These are phyloP conservation scores for Tokudaia tokunoshimensis DNA, from an alignment of 2,797 vertebrate species.

Conservation along the genomic window DNA sequence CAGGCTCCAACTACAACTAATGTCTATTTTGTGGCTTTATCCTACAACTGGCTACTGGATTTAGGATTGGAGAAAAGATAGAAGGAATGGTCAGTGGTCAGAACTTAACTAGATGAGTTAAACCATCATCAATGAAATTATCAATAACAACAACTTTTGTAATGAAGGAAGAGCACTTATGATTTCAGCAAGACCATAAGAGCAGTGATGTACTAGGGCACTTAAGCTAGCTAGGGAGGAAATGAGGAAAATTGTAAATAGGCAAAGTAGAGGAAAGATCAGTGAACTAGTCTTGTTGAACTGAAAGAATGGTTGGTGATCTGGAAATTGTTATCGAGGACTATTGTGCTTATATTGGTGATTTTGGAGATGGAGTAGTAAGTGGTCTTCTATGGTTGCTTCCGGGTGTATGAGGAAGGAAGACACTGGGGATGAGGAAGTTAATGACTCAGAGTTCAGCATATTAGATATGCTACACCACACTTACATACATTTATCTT, in stretches of 20 bases:
- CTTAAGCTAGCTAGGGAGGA: neutral
- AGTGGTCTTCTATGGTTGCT: neutral
- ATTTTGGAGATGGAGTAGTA: constrained; percentile 43
- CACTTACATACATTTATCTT: constrained; percentile 42
- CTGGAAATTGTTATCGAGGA: constrained; percentile 34
- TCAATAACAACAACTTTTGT: neutral
- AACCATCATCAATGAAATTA: neutral
- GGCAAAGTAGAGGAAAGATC: neutral
- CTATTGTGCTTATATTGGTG: constrained; percentile 37
- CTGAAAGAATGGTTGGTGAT: constrained; percentile 36
- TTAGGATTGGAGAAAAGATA: neutral
- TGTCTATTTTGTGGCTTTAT: constrained; percentile 1
- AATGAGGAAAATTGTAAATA: constrained; percentile 37
- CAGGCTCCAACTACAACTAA: neutral
- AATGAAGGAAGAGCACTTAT: constrained; percentile 7
- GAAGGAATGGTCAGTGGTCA: constrained; percentile 26
- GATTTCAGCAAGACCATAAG: neutral
- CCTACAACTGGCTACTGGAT: neutral
- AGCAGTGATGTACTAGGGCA: neutral
- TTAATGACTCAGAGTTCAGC: constrained; percentile 21
- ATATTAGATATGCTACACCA: constrained; percentile 19
- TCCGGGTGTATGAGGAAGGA: constrained; percentile 16
- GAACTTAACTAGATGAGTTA: constrained; percentile 11
- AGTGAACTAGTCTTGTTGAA: constrained; percentile 44
- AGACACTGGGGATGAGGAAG: neutral